Conservation (phyloP, 35 echinoderm and acorn worm genomes). For the Apostichopus parvimensis region DNA sequence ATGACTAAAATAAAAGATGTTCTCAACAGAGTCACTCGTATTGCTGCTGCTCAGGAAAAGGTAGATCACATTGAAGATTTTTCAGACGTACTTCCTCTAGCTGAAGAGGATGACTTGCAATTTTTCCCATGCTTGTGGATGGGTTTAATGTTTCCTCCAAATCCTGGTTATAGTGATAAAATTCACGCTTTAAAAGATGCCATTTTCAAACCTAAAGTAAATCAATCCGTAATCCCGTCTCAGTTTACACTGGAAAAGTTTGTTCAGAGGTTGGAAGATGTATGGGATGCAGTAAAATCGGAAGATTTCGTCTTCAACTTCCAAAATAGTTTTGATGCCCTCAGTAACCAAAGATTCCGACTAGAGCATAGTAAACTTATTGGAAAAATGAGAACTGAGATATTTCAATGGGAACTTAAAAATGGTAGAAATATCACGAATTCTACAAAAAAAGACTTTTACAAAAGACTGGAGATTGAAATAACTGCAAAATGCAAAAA, state of each 20-base stretch:
- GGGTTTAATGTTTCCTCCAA: too few species aligned
- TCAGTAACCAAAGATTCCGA: conserved; percentile 17
- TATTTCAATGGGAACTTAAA: neutral
- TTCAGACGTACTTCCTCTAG: too few species aligned
- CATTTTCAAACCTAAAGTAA: too few species aligned
- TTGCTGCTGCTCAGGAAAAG: too few species aligned
- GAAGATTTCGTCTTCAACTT: conserved; percentile 63
- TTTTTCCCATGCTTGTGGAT: too few species aligned
- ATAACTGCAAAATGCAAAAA: neutral
- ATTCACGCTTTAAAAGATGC: conserved; percentile 24
- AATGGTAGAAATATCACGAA: neutral
- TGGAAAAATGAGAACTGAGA: neutral
- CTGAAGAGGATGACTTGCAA: too few species aligned
- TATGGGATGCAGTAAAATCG: conserved; percentile 14
- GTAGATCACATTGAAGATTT: too few species aligned
- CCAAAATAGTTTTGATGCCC: conserved; percentile 37
- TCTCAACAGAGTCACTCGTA: too few species aligned
- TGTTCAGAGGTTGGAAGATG: neutral
- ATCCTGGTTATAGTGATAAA: conserved; percentile 16
- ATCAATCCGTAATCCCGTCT: too few species aligned
- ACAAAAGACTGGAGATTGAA: neutral
- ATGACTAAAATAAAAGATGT: too few species aligned
- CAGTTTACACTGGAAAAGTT: neutral
- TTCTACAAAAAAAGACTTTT: neutral
- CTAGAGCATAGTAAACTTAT: conserved; percentile 16